Evolutionary conservation across 2,113 vertebrate genomes (phyloP).

Genomic region (Festucalex cinctus): DNA sequence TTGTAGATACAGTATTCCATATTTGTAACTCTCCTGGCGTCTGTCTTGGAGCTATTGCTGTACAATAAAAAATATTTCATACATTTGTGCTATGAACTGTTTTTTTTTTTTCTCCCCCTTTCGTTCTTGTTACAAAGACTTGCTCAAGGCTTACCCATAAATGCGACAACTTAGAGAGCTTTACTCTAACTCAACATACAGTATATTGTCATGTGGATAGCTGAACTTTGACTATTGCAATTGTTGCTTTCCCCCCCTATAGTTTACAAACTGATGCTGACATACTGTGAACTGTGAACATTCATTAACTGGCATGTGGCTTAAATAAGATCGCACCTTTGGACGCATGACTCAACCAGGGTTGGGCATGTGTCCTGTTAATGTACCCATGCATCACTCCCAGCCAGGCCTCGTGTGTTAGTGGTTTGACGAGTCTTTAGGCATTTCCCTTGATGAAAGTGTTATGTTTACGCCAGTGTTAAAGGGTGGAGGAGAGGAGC

Average conservation of each 20-base stretch:
- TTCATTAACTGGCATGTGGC: not conserved
- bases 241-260: not conserved
- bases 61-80: not conserved
- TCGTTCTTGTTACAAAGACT: no score
- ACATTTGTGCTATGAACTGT: not conserved
- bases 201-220: not conserved
- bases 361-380: not conserved
- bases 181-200: no score
- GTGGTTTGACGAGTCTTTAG: not conserved
- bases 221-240: not conserved
- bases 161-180: no score
- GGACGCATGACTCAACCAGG: not conserved
- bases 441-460: not conserved
- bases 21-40: not conserved
- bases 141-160: no score
- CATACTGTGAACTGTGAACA: not conserved
- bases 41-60: not conserved
- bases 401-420: not conserved
- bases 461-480: not conserved
- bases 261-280: no score
- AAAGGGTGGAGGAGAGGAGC: no score
- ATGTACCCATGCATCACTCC: not conserved
- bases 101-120: not conserved
- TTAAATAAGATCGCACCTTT: not conserved
- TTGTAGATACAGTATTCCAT: not conserved